Conservation (phyloP, 2,888 invertebrate species). For the Hyles lineata region DNA sequence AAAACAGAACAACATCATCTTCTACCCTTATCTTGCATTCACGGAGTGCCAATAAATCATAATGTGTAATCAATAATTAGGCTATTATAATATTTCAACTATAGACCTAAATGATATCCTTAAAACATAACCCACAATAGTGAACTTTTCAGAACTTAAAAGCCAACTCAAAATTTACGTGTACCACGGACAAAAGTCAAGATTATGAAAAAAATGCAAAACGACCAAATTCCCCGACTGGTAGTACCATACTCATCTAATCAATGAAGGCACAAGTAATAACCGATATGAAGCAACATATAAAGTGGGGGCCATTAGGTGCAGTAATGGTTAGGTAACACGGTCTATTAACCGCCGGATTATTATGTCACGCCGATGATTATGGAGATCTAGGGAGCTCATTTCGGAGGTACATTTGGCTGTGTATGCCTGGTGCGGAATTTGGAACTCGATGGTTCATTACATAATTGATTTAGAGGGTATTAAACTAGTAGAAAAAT, state of each 20-base stretch:
- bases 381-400: conserved; percentile 32
- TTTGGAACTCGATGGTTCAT: conserved; percentile 3
- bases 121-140: too few relatives aligned
- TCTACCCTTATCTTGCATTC: too few relatives aligned
- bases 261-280: conserved; percentile 14
- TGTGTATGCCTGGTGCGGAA: conserved; percentile 32
- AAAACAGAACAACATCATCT: too few relatives aligned
- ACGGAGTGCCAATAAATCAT: too few relatives aligned
- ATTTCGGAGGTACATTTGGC: conserved; percentile 31
- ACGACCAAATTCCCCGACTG: neutral
- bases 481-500: neutral
- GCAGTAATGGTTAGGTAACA: conserved; percentile 58
- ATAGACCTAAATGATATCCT: too few relatives aligned
- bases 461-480: neutral
- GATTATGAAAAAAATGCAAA: too few relatives aligned
- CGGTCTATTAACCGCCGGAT: conserved; percentile 70
- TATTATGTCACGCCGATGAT: conserved; percentile 62
- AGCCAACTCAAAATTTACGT: too few relatives aligned
- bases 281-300: neutral
- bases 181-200: neutral
- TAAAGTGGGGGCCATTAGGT: conserved; percentile 41
- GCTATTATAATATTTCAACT: too few relatives aligned
- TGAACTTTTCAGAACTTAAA: too few relatives aligned
- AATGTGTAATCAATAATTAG: too few relatives aligned
- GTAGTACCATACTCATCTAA: neutral